Conservation (phyloP, 2,888 invertebrate species). For the Stratiomys singularior region DNA sequence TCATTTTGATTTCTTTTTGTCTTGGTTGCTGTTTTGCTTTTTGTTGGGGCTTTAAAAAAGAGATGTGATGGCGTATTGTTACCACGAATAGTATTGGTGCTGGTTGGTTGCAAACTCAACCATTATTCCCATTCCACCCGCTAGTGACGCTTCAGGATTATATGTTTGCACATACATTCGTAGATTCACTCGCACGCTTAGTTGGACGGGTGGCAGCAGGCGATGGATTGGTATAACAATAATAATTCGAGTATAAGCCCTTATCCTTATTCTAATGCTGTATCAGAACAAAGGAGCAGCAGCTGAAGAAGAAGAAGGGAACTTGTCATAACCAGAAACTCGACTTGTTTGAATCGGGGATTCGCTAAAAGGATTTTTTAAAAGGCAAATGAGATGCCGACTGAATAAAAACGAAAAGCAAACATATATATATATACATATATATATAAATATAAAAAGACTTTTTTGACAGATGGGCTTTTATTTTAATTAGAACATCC, state of each 20-base stretch:
- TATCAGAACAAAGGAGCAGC: slow-evolving; percentile 31
- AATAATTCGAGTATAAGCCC: slow-evolving; percentile 41
- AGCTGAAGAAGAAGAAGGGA: slow-evolving; percentile 39
- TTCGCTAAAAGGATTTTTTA: slow-evolving; percentile 47
- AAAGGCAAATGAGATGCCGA: slow-evolving; percentile 40
- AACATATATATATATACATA: too few relatives aligned
- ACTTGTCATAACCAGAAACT: slow-evolving; percentile 51
- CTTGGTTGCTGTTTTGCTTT: slow-evolving; percentile 27
- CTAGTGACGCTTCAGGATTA: background rate
- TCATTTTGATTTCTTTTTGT: slow-evolving; percentile 43
- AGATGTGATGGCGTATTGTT: slow-evolving; percentile 31
- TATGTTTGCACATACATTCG: background rate
- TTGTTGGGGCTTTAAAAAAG: slow-evolving; percentile 3
- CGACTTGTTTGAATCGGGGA: slow-evolving; percentile 50
- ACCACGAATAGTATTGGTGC: slow-evolving; percentile 14
- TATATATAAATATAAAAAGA: background rate
- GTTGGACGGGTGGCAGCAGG: background rate
- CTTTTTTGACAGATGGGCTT: slow-evolving; percentile 24
- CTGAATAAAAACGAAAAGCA: slow-evolving; percentile 34
- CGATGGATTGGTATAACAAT: slow-evolving; percentile 24
- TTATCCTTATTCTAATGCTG: slow-evolving; percentile 45
- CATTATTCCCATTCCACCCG: background rate
- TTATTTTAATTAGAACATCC: slow-evolving; percentile 38
- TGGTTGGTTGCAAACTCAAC: background rate
- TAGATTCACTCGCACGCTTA: background rate